Evolutionary conservation across 2,797 vertebrate genomes (phyloP), one percentile per base, ranked within the genome.

Genomic region (Onychomys leucogaster): DNA sequence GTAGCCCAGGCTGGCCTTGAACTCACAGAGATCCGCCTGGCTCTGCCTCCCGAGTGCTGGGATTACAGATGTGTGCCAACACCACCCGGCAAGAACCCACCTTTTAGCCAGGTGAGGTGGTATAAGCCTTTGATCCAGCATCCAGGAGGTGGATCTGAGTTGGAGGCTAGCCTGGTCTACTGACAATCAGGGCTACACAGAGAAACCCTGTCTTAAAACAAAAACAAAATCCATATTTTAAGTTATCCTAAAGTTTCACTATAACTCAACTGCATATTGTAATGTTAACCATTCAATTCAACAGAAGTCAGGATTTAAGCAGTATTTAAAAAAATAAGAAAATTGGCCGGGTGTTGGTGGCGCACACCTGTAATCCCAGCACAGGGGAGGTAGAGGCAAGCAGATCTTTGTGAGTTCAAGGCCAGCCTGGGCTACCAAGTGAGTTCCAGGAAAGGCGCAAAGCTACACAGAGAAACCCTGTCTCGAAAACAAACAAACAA

Each of bases 271-370:
- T 67, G 82, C 10, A 90, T 95, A 94, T 4, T 94, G 71, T 63
- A 82, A 92, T 57, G 29, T 88, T 80, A 95, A 82, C 46, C 73
- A 85, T 11, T 7, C 41, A 89, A 89, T 37, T 86, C 43, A 90
- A 52, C 1, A 86, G 63, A 17, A 89, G 16, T 92, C 55, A 95
- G 61, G 43, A 76, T 14, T 80, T 41, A 78, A 93, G n/a, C 8
- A 94, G 63, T 52, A 43, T 80, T 27, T 5, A 16, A 86, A 90
- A 69, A 83, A 96, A 88, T 69, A 82, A 91, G 93, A 93, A 90
- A 49, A 75, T 41, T 55, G n/a, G n/a, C n/a, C n/a, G n/a, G n/a
- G n/a, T n/a, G n/a, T n/a, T n/a, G n/a, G n/a, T n/a, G n/a, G n/a
- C n/a, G n/a, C n/a, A n/a, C n/a, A n/a, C n/a, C n/a, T n/a, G n/a